phyloP scores from a whole-genome alignment of 2,888 invertebrate genomes.

The Fragum sueziense region DNA sequence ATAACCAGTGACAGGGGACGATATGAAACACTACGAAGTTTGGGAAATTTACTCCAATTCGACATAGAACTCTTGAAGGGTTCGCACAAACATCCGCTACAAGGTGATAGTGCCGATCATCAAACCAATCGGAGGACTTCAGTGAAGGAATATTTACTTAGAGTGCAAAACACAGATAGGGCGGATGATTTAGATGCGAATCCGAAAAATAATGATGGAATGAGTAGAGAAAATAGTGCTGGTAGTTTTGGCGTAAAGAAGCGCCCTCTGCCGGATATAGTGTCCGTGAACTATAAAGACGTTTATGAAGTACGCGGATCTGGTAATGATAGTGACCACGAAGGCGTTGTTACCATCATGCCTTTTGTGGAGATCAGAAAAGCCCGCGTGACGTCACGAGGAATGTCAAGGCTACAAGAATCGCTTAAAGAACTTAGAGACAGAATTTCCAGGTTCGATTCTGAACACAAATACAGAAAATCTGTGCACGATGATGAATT shows the following conservation, averaged over 20 bases:
- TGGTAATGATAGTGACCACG: background rate
- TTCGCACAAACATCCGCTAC: background rate
- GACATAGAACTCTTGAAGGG: background rate
- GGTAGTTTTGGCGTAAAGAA: background rate
- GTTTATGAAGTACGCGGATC: background rate
- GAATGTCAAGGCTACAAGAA: constrained; percentile 6
- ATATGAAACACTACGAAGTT: constrained; percentile 9
- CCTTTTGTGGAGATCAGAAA: constrained; percentile 16
- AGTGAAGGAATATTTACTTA: background rate
- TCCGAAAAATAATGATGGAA: no score
- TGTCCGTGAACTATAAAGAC: constrained; percentile 5
- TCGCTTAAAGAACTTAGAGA: constrained; percentile 11
- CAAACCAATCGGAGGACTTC: constrained; percentile 1
- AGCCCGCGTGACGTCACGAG: background rate
- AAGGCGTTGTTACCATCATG: constrained; percentile 5
- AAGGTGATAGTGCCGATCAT: background rate
- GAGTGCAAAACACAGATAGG: background rate
- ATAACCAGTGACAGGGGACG: background rate
- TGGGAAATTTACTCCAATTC: background rate
- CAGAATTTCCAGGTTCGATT: constrained; percentile 29
- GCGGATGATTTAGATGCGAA: background rate
- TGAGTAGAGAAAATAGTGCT: background rate
- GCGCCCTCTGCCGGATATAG: background rate
- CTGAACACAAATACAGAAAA: constrained; percentile 12
- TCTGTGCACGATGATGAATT: constrained; percentile 38